Conservation (phyloP, 1,140 invertebrate species). For the Hylaeus volcanicus region DNA sequence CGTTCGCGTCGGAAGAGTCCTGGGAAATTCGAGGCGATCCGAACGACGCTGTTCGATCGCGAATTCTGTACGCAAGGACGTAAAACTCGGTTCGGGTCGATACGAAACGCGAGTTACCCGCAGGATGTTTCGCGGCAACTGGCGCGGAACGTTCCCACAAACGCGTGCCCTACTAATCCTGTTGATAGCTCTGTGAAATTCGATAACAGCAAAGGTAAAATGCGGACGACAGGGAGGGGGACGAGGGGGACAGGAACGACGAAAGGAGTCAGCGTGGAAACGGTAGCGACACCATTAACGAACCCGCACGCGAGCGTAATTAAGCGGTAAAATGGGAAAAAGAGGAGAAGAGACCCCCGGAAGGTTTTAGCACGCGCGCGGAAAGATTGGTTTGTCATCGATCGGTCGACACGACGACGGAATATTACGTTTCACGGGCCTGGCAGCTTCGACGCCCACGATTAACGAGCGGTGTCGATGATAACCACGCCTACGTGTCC, state of each 20-base stretch:
- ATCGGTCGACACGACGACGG: constrained; percentile 34
- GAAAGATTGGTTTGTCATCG: constrained; percentile 52
- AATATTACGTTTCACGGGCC: constrained; percentile 53
- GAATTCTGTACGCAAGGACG: too few relatives aligned
- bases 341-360: neutral
- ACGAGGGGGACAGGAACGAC: neutral
- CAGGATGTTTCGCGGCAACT: too few relatives aligned
- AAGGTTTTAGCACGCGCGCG: constrained; percentile 1
- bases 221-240: too few relatives aligned
- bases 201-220: too few relatives aligned
- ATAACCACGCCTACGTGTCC: constrained; percentile 56
- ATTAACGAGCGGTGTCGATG: constrained; percentile 57
- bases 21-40: neutral
- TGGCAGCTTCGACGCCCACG: constrained; percentile 56
- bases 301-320: constrained; percentile 4
- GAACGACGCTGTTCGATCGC: too few relatives aligned
- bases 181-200: too few relatives aligned
- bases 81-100: too few relatives aligned
- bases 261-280: neutral
- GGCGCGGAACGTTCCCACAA: too few relatives aligned
- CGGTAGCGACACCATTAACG: neutral
- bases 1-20: too few relatives aligned
- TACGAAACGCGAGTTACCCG: too few relatives aligned
- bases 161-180: too few relatives aligned
- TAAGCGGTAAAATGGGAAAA: neutral